phyloP scores from a whole-genome alignment of 2,113 vertebrate species.

The Pycnonotus jocosus region DNA sequence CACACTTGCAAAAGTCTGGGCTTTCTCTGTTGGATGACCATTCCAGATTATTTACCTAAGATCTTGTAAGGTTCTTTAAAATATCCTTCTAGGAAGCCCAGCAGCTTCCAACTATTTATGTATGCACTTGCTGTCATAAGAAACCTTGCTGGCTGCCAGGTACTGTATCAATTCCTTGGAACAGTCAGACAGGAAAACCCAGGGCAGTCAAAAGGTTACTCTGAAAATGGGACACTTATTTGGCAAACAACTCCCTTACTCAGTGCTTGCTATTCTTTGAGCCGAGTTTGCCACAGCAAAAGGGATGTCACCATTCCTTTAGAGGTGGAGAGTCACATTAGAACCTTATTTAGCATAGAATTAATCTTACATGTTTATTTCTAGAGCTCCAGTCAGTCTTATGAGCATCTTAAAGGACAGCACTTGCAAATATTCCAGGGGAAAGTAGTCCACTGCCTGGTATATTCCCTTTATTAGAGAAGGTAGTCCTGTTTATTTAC shows the following conservation, averaged over 20 bases:
- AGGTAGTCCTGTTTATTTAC: neutral
- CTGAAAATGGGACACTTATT: neutral
- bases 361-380: neutral
- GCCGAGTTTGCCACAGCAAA: neutral
- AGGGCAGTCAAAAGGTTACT: neutral
- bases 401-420: neutral
- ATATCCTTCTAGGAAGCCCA: neutral
- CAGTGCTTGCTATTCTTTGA: neutral
- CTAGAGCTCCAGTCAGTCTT: neutral
- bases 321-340: neutral
- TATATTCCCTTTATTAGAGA: neutral
- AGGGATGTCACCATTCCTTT: neutral
- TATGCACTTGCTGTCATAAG: neutral
- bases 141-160: neutral
- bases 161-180: constrained; percentile 2
- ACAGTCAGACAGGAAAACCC: neutral
- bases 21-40: neutral
- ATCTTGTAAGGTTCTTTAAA: neutral
- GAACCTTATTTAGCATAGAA: neutral
- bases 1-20: neutral
- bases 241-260: neutral
- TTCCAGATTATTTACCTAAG: neutral
- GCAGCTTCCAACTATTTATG: neutral
- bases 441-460: neutral
- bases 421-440: neutral